Conservation (phyloP, 1,140 invertebrate genomes). For the Zaprionus lachaisei region DNA sequence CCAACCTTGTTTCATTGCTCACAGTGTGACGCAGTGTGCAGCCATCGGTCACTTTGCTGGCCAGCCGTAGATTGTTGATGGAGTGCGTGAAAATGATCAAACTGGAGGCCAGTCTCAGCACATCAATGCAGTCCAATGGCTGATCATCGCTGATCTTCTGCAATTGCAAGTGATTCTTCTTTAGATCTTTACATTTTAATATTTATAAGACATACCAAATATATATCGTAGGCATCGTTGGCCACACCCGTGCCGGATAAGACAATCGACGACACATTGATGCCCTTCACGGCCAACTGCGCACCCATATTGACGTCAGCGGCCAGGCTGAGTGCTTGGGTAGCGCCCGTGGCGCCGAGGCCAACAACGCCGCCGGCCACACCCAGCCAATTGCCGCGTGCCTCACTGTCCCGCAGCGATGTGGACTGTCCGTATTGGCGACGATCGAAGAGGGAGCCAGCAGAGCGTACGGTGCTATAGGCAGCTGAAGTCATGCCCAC, state of each 20-base stretch:
- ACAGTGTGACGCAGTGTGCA: slow-evolving; percentile 46
- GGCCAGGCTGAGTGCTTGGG: slow-evolving; percentile 38
- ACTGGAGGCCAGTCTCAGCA: slow-evolving; percentile 69
- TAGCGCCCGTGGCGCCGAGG: slow-evolving; percentile 70
- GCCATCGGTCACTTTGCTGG: slow-evolving; percentile 58
- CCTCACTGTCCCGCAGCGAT: slow-evolving; percentile 57
- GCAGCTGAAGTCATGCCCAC: slow-evolving; percentile 60
- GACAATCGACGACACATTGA: slow-evolving; percentile 71
- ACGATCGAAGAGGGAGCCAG: slow-evolving; percentile 53
- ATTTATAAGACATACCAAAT: slow-evolving; percentile 35
- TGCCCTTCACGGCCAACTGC: slow-evolving; percentile 69
- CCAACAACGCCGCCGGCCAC: slow-evolving; percentile 75
- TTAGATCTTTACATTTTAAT: background rate
- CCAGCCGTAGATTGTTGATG: slow-evolving; percentile 72
- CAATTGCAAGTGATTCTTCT: background rate
- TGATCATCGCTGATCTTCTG: slow-evolving; percentile 72
- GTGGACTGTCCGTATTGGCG: slow-evolving; percentile 63
- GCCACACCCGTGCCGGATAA: slow-evolving; percentile 69
- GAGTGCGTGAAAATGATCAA: slow-evolving; percentile 75
- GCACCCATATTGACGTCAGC: slow-evolving; percentile 50
- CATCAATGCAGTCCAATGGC: slow-evolving; percentile 52
- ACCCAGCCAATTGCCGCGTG: slow-evolving; percentile 72
- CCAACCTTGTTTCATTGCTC: slow-evolving; percentile 56
- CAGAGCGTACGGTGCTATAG: slow-evolving; percentile 66
- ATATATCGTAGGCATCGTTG: slow-evolving; percentile 67